phyloP scores from a whole-genome alignment of 2,113 vertebrate species.

The Gymnobelideus leadbeateri region DNA sequence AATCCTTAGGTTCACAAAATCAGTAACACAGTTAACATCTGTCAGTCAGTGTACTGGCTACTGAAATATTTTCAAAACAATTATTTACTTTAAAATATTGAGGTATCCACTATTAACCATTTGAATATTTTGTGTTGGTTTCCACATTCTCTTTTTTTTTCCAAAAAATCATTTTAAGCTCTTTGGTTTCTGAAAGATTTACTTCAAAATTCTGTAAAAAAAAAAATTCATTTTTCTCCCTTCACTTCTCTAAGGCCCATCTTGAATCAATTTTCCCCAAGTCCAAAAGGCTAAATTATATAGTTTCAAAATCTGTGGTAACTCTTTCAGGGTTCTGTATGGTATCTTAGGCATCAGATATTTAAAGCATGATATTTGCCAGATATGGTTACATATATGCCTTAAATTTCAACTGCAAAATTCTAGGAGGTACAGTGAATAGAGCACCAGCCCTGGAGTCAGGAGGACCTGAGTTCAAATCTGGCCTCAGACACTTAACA shows the following conservation, averaged over 20 bases:
- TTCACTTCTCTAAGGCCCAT: conserved; percentile 10
- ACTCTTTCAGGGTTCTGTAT: neutral
- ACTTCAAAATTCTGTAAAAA: neutral
- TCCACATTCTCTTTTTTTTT: neutral
- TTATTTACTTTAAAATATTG: neutral
- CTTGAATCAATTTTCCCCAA: neutral
- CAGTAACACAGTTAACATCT: neutral
- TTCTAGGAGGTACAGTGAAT: no score
- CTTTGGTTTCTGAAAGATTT: neutral
- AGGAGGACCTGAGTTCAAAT: no score
- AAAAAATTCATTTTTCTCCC: neutral
- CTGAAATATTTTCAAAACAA: neutral
- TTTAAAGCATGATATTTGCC: neutral
- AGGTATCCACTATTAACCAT: neutral
- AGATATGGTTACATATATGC: neutral
- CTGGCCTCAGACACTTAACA: no score
- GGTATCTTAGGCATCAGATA: neutral
- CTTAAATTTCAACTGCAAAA: neutral
- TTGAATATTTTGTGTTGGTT: neutral
- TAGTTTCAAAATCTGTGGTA: conserved; percentile 12
- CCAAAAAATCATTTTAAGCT: conserved; percentile 48
- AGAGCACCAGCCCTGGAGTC: no score
- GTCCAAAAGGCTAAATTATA: neutral
- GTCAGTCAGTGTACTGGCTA: neutral
- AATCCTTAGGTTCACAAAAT: neutral